A percentile compares a stretch with the other conserved stretches of the same genome.
Conservation (phyloP, 2,113 vertebrate species). For the Asarcornis scutulata region DNA sequence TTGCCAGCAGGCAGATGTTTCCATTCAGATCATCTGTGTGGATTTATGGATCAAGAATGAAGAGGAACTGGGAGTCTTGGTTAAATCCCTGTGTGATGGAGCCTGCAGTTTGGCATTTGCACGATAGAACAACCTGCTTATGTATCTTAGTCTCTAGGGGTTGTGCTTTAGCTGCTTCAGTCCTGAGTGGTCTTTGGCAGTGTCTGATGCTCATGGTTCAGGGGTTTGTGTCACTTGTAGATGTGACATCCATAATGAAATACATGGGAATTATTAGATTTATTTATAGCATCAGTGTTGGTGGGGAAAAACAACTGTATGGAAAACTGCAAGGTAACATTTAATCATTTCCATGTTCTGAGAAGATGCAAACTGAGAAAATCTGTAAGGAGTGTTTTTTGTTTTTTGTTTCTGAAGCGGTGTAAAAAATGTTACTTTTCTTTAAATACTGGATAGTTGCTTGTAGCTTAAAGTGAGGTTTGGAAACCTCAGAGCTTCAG, state of each 20-base stretch:
- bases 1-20: neutral
- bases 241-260: neutral
- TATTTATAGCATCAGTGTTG: neutral
- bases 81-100: neutral
- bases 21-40: neutral
- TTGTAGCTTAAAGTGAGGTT: neutral
- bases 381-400: neutral
- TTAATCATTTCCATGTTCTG: neutral
- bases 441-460: neutral
- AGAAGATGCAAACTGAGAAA: neutral
- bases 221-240: neutral
- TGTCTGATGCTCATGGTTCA: neutral
- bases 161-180: neutral
- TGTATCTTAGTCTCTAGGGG: neutral
- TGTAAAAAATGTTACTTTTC: neutral
- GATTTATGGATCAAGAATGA: neutral
- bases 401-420: neutral
- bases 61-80: neutral
- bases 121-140: neutral
- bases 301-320: neutral
- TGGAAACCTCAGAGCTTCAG: neutral
- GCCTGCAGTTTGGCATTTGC: neutral
- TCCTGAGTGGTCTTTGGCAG: neutral
- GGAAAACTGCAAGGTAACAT: neutral
- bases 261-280: neutral